Evolutionary conservation across 2,797 vertebrate genomes (phyloP), one percentile per base, ranked within the genome.

Genomic region (Caiman crocodilus): DNA sequence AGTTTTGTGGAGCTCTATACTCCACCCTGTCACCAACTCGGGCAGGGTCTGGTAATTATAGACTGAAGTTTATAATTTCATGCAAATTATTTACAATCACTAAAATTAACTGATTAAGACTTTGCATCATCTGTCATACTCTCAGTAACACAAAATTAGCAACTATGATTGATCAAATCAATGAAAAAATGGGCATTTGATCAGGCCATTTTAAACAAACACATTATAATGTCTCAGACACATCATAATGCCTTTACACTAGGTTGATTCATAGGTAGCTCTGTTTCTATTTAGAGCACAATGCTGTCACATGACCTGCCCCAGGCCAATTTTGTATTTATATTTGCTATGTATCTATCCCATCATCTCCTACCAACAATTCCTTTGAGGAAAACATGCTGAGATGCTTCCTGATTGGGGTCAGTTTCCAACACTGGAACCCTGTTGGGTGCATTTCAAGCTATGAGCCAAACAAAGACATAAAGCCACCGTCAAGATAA

Each of bases 311-410:
- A 16, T 50, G 20, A 89, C 23, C 15, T 50, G 30, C 65, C 91
- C 14, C 87, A 80, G 74, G 74, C 80, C 23, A 32, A 26, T 95
- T 94, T 3, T 50, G 15, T 79, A 42, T 91, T 92, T 84, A 91
- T 80, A 93, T 95, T 96, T 94, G 87, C 76, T 89, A 35, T 86
- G 58, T 92, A 94, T 94, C 84, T 95, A 91, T 86, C 76, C 23
- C 56, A 80, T 32, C 74, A 73, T 61, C 85, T 79, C 76, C 59
- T 87, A 85, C 64, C 58, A 57, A 83, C 69, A 42, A 87, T 78
- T 58, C 73, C 28, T 81, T 84, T 60, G 58, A 86, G 32, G 87
- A 95, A 84, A 32, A 91, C 90, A 88, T 0, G 1, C 85, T 93
- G 88, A 88, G 90, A 80, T 35, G 64, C 30, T 94, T 95, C 86